These are phyloP conservation scores for Tetrapedia diversipes DNA, from an alignment of 2,888 invertebrate genomes.

Conservation along the genomic window DNA sequence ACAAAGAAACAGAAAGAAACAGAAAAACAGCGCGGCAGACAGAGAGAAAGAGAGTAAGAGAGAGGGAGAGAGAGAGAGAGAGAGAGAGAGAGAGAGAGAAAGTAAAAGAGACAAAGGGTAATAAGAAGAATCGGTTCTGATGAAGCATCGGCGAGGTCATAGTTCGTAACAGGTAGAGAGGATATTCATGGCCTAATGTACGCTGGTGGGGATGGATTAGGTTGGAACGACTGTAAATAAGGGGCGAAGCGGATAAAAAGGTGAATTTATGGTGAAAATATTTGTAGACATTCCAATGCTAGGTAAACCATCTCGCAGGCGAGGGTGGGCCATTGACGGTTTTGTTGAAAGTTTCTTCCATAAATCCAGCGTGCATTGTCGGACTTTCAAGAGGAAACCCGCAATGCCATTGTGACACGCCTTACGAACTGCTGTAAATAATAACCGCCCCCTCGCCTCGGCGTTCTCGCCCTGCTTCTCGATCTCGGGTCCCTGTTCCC, in stretches of 20 bases:
- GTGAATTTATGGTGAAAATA: constrained; percentile 79
- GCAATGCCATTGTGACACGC: constrained; percentile 82
- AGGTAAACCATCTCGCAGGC: constrained; percentile 60
- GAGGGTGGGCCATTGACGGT: constrained; percentile 79
- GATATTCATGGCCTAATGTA: constrained; percentile 43
- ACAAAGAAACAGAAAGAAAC: too few relatives aligned
- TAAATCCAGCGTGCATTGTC: constrained; percentile 81
- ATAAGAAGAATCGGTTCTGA: constrained; percentile 17
- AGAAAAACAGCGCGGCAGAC: too few relatives aligned
- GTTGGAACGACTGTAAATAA: constrained; percentile 76
- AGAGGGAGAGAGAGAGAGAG: neutral
- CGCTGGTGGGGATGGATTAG: constrained; percentile 70
- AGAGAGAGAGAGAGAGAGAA: neutral
- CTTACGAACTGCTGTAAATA: constrained; percentile 81
- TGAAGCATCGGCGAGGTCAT: constrained; percentile 38
- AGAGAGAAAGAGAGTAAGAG: too few relatives aligned
- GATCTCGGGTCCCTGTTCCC: constrained; percentile 36
- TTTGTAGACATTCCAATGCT: constrained; percentile 76
- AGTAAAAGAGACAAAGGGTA: constrained; percentile 9
- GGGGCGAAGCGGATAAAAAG: constrained; percentile 74
- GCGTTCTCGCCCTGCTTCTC: constrained; percentile 46
- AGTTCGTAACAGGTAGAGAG: constrained; percentile 60
- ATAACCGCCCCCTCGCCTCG: constrained; percentile 71
- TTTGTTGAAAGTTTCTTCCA: constrained; percentile 82
- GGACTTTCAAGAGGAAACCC: constrained; percentile 82